Percentiles rank a stretch among this genome's conserved stretches.
Conservation (phyloP, 2,888 invertebrate genomes). For the Chloromyia formosa region DNA sequence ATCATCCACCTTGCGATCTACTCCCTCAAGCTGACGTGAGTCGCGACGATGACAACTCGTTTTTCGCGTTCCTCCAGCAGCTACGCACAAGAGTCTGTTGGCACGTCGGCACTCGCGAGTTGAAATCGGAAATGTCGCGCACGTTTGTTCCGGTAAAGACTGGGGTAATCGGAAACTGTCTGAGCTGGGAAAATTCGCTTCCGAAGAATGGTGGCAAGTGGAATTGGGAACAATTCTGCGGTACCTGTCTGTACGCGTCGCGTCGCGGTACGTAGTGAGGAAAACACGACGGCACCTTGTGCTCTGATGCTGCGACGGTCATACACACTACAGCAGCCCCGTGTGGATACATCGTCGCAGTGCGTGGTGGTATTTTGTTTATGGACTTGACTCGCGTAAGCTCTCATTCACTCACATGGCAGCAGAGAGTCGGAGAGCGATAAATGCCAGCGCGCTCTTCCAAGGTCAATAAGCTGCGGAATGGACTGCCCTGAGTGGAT, state of each 20-base stretch:
- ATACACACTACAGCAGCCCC: not conserved
- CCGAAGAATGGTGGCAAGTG: not conserved
- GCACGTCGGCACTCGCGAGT: not conserved
- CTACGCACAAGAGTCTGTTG: not conserved
- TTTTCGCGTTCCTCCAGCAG: not conserved
- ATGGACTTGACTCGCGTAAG: not conserved
- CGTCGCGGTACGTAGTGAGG: not conserved
- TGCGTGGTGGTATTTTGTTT: conserved; percentile 6
- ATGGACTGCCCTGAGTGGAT: too few relatives aligned
- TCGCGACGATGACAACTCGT: conserved; percentile 3
- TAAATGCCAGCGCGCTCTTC: not conserved
- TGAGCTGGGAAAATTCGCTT: not conserved
- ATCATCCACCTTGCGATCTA: not conserved
- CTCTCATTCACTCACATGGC: not conserved
- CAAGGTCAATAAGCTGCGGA: too few relatives aligned
- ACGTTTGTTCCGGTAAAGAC: not conserved
- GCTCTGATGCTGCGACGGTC: not conserved
- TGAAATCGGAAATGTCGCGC: not conserved
- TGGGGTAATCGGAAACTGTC: not conserved
- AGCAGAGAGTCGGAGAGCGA: not conserved
- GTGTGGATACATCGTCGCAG: not conserved
- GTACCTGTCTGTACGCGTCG: conserved; percentile 3
- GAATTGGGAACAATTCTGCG: not conserved
- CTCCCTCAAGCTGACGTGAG: conserved; percentile 4
- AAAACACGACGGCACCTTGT: not conserved